Evolutionary conservation across 2,888 invertebrate genomes (phyloP), one percentile per base, ranked within the genome.

Genomic region (Caenorhabditis zanzibari): DNA sequence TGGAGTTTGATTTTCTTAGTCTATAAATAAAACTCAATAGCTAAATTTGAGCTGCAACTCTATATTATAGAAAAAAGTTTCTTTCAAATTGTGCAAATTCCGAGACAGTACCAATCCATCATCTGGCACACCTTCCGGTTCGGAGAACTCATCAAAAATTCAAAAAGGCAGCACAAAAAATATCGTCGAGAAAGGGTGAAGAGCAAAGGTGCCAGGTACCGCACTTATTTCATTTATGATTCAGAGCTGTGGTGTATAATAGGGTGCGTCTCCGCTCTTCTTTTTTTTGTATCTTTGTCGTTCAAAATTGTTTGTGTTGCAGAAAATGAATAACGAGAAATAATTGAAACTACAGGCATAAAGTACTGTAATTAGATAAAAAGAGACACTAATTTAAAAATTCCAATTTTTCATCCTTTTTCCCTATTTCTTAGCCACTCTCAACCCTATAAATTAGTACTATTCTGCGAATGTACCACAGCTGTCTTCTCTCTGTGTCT

Each of bases 161-260:
- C 58, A 66, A 75, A 75, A 26, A n/a, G n/a, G n/a, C n/a, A n/a
- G n/a, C 16, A n/a, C 4, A 16, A 12, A 41, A 41, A 14, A 26
- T 14, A 47, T n/a, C 2, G 63, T 38, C 61, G 38, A 7, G 19
- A 19, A 49, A 58, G 49, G 66, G 66, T 26, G 28, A 63, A 63
- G 66, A 41, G 19, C 22, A 64, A 56, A 24, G 76, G 66, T 76
- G 61, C 71, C 69, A 54, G 69, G 76, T 77, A 77, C 76, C 77
- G 77, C 77, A 77, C 77, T 77, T 77, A 77, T 77, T 77, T 77
- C 77, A 71, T 77, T 77, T 77, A 77, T 77, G 77, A 77, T 77
- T 77, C 77, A 77, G 63, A 77, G 77, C 58, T 19, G 44, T 63
- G 59, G 38, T 77, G 77, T 77, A 77, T 77, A 71, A 77, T 77